A percentile compares a stretch with the other conserved stretches of the same genome.
phyloP scores from a whole-genome alignment of 2,113 vertebrate genomes.

The Rutilus rutilus region DNA sequence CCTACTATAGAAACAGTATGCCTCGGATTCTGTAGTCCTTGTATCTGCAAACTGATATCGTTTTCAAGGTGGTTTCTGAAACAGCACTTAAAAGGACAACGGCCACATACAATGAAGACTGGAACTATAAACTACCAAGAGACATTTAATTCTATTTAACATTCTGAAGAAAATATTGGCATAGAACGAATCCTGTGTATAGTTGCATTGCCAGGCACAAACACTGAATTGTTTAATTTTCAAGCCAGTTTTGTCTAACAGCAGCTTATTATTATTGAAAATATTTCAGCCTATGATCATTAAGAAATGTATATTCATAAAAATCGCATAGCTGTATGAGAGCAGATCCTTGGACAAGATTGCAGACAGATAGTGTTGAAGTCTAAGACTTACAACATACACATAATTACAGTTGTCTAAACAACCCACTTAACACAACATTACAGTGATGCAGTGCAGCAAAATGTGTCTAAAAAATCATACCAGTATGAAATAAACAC shows the following conservation, averaged over 20 bases:
- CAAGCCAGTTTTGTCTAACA: no score
- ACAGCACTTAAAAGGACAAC: neutral
- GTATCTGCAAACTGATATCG: conserved; percentile 41
- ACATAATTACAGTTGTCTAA: conserved; percentile 36
- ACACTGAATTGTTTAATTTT: no score
- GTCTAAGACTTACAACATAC: conserved; percentile 24
- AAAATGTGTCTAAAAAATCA: conserved; percentile 18
- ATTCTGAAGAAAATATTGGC: neutral
- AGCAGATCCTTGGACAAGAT: conserved; percentile 7
- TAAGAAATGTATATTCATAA: neutral
- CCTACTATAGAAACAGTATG: conserved; percentile 30
- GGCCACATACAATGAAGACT: neutral
- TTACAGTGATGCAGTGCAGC: neutral
- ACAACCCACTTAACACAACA: conserved; percentile 8
- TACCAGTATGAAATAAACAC: conserved; percentile 19
- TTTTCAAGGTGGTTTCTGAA: conserved; percentile 38
- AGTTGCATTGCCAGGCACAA: neutral
- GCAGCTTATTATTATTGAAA: neutral
- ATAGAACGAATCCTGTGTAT: neutral
- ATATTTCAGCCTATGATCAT: neutral
- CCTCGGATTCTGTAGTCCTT: conserved; percentile 24
- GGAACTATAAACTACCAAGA: neutral
- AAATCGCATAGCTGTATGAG: neutral
- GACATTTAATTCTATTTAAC: neutral
- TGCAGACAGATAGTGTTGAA: conserved; percentile 27